Evolutionary conservation across 2,797 vertebrate species (phyloP).

Genomic region (Coendou prehensilis): DNA sequence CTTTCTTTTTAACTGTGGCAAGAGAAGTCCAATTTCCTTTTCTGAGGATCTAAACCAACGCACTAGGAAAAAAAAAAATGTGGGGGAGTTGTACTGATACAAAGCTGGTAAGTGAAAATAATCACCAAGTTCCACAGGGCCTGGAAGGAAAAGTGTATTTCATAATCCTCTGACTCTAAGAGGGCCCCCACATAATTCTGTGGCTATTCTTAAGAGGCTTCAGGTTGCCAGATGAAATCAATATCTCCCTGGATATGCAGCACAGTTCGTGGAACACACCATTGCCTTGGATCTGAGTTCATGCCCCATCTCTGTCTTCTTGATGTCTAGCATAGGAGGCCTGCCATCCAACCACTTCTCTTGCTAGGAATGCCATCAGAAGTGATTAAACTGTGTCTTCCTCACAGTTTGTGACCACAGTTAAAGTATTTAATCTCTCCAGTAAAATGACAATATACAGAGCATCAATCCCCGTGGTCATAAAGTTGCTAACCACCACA

Average conservation of each 20-base stretch:
- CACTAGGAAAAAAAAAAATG: no score
- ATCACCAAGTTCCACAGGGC: background rate
- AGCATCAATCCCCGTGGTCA: background rate
- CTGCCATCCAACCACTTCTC: background rate
- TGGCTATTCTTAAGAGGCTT: constrained; percentile 18
- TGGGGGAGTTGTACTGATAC: accelerated
- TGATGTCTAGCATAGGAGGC: background rate
- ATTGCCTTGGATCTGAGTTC: background rate
- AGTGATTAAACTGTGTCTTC: background rate
- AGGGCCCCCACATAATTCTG: background rate
- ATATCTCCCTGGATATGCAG: background rate
- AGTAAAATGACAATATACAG: background rate
- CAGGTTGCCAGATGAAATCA: background rate
- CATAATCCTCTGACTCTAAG: constrained; percentile 12
- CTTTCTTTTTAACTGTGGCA: background rate
- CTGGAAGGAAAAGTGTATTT: background rate
- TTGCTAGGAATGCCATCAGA: background rate
- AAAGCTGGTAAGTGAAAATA: background rate
- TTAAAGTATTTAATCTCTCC: background rate
- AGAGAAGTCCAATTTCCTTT: background rate
- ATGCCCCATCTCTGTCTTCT: background rate
- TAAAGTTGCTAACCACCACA: background rate
- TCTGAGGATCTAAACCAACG: background rate
- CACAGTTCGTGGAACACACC: background rate
- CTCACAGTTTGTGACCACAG: background rate